Conservation (phyloP, 2,113 vertebrate genomes). For the Nestor notabilis region DNA sequence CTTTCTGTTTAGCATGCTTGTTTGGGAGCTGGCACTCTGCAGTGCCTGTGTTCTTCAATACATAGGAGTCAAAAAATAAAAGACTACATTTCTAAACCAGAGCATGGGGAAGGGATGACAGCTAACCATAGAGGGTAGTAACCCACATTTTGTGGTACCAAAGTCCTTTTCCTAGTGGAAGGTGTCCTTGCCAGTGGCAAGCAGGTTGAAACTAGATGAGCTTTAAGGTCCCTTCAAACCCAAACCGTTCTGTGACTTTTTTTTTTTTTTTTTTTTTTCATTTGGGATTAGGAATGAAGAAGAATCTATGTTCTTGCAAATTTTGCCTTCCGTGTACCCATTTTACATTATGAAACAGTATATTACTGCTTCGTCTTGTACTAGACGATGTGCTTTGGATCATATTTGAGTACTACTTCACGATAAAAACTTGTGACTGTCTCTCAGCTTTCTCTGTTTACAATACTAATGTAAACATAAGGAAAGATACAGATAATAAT, state of each 20-base stretch:
- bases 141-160: background rate
- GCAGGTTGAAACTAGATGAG: background rate
- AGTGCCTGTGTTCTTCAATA: background rate
- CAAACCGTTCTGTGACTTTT: background rate
- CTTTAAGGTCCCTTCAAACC: background rate
- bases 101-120: background rate
- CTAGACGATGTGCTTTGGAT: background rate
- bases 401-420: background rate
- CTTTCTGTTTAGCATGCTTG: background rate
- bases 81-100: background rate
- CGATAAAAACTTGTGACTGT: background rate
- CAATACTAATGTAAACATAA: background rate
- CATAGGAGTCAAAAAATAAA: background rate
- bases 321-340: background rate
- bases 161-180: background rate
- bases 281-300: background rate
- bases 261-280: background rate
- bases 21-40: background rate
- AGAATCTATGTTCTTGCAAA: background rate
- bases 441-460: background rate
- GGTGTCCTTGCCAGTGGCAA: background rate
- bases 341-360: accelerated
- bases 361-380: background rate
- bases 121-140: background rate
- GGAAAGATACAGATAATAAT: background rate